A percentile compares a stretch with the other conserved stretches of the same genome.
phyloP scores from a whole-genome alignment of 2,113 vertebrate genomes.

The Suncus etruscus region DNA sequence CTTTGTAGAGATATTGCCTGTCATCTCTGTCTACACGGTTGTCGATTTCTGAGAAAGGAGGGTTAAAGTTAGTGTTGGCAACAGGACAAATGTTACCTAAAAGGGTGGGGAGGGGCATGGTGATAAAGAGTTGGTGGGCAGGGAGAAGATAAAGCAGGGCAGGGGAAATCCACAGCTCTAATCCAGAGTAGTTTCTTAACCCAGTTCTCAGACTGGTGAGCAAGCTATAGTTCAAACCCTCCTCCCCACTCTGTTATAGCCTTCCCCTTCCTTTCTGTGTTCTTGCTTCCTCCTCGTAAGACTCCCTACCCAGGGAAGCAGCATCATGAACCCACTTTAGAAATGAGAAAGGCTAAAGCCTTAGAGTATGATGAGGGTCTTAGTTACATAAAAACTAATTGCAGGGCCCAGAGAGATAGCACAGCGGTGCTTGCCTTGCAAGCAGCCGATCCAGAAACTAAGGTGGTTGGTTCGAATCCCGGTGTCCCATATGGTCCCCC shows the following conservation, averaged over 20 bases:
- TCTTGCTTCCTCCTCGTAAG: not conserved
- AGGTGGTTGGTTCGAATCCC: no score
- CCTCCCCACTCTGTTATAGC: fast-evolving
- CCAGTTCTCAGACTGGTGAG: not conserved
- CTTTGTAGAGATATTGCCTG: slow-evolving; percentile 60
- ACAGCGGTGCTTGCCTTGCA: no score
- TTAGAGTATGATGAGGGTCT: not conserved
- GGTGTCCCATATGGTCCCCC: no score
- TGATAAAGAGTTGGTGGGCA: not conserved
- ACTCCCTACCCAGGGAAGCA: not conserved
- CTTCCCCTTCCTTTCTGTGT: not conserved
- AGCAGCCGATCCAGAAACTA: no score
- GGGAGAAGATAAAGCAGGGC: not conserved
- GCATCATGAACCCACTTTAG: not conserved
- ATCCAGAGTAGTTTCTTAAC: not conserved
- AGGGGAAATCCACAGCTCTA: not conserved
- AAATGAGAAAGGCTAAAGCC: not conserved
- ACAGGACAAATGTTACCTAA: not conserved
- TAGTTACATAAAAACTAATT: not conserved
- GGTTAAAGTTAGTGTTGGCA: not conserved
- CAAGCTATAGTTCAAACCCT: not conserved
- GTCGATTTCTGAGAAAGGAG: slow-evolving; percentile 35
- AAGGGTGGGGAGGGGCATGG: not conserved
- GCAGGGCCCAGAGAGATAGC: no score
- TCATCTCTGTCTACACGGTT: slow-evolving; percentile 66